Percentiles rank a stretch among this genome's conserved stretches.
phyloP scores from a whole-genome alignment of 2,888 invertebrate species.

The Mythimna lalbum region DNA sequence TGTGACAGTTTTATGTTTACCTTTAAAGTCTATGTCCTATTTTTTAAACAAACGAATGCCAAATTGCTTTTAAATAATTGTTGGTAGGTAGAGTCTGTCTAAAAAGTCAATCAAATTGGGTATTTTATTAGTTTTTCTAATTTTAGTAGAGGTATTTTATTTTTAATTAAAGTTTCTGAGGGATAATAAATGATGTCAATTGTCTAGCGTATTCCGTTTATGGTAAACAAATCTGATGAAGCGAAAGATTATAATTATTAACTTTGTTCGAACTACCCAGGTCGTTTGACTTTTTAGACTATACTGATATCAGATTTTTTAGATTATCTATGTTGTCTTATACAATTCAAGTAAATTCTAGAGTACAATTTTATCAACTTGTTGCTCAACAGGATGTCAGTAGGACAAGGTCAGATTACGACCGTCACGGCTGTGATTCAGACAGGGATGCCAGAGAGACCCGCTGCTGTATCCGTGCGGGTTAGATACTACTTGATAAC shows the following conservation, averaged over 20 bases:
- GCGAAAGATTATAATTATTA: too few species aligned
- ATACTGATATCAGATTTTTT: too few species aligned
- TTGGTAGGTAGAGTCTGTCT: too few species aligned
- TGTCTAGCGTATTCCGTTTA: too few species aligned
- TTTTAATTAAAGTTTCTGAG: too few species aligned
- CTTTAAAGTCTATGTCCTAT: background rate
- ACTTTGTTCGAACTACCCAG: too few species aligned
- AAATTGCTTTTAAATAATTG: background rate
- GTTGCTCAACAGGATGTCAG: conserved; percentile 34
- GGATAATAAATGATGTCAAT: too few species aligned
- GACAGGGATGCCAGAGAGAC: conserved; percentile 27
- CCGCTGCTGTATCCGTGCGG: conserved; percentile 2
- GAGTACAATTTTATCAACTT: conserved; percentile 32
- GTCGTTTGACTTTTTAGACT: too few species aligned
- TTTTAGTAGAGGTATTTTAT: too few species aligned
- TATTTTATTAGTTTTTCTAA: too few species aligned
- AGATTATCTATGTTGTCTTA: conserved; percentile 1
- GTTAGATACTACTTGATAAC: conserved; percentile 13
- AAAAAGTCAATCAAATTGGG: too few species aligned
- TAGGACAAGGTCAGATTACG: conserved; percentile 46
- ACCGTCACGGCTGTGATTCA: conserved; percentile 23
- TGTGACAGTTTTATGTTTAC: background rate
- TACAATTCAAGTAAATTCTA: conserved; percentile 6
- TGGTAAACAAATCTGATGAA: too few species aligned
- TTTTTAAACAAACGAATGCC: background rate